These are phyloP conservation scores for Sebastes aleutianus DNA, from an alignment of 2,797 vertebrate species.

Conservation along the genomic window DNA sequence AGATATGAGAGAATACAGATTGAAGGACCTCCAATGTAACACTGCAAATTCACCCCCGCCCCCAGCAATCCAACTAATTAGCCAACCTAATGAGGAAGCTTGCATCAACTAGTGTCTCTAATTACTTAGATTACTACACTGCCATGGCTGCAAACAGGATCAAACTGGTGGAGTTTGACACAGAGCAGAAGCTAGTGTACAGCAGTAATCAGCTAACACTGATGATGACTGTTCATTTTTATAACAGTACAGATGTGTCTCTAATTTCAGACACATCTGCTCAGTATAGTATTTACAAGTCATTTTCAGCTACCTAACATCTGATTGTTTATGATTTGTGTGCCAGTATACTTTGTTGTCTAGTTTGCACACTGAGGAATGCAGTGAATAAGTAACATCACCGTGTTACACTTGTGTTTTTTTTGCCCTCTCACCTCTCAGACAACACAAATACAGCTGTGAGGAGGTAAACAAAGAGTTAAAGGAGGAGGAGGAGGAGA, in stretches of 20 bases:
- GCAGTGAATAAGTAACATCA: constrained; percentile 23
- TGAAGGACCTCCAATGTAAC: neutral
- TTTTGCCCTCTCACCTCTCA: constrained; percentile 35
- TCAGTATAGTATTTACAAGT: neutral
- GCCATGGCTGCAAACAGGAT: constrained; percentile 33
- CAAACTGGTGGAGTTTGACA: neutral
- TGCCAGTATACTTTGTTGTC: neutral
- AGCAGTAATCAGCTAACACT: neutral
- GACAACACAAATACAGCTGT: constrained; percentile 72
- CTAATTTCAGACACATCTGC: neutral
- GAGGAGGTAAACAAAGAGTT: constrained; percentile 20
- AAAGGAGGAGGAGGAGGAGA: neutral
- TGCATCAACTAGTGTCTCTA: constrained; percentile 35
- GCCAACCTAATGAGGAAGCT: constrained; percentile 56
- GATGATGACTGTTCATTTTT: neutral
- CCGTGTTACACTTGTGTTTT: constrained; percentile 34
- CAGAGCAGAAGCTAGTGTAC: neutral
- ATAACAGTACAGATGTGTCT: neutral
- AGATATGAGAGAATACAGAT: constrained; percentile 20
- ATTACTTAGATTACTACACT: constrained; percentile 57
- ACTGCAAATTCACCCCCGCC: constrained; percentile 23
- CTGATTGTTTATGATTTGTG: neutral
- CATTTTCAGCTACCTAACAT: neutral
- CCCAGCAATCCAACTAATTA: constrained; percentile 52
- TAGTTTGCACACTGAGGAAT: constrained; percentile 48